Conservation (phyloP, 2,797 vertebrate genomes). For the Schizopygopsis pylzovi region DNA sequence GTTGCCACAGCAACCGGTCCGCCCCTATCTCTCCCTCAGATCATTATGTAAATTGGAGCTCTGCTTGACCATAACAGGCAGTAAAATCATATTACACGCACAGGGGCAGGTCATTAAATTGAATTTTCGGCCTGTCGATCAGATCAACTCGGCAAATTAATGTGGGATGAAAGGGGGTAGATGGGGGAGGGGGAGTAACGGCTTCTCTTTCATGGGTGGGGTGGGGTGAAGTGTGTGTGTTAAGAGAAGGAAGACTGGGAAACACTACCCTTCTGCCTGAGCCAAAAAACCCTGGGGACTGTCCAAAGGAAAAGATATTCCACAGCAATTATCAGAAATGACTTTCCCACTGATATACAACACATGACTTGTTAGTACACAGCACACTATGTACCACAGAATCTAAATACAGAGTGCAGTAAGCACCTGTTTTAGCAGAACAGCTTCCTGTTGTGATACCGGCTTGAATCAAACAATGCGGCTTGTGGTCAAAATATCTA, state of each 20-base stretch:
- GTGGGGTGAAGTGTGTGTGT: constrained; percentile 59
- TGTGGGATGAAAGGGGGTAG: constrained; percentile 75
- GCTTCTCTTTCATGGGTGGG: constrained; percentile 47
- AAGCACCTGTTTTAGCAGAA: constrained; percentile 23
- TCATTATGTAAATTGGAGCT: constrained; percentile 88
- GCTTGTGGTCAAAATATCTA: not conserved
- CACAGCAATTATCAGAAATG: constrained; percentile 26
- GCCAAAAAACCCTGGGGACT: constrained; percentile 12
- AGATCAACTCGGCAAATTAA: constrained; percentile 84
- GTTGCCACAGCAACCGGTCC: constrained; percentile 87
- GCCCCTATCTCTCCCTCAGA: constrained; percentile 82
- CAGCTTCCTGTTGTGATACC: not conserved
- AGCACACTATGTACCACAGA: not conserved
- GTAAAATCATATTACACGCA: constrained; percentile 87
- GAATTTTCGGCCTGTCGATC: constrained; percentile 84
- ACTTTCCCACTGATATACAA: not conserved
- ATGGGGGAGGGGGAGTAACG: constrained; percentile 50
- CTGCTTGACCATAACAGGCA: constrained; percentile 84
- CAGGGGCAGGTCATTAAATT: constrained; percentile 87
- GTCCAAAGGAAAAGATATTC: constrained; percentile 20
- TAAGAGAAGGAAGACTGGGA: not conserved
- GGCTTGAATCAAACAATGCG: not conserved
- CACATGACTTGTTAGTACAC: constrained; percentile 8
- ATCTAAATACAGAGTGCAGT: not conserved
- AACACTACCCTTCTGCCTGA: constrained; percentile 1